Percentiles rank a stretch among this genome's conserved stretches.
These are phyloP conservation scores for Masticophis lateralis DNA, from an alignment of 2,797 vertebrate species.

Conservation along the genomic window DNA sequence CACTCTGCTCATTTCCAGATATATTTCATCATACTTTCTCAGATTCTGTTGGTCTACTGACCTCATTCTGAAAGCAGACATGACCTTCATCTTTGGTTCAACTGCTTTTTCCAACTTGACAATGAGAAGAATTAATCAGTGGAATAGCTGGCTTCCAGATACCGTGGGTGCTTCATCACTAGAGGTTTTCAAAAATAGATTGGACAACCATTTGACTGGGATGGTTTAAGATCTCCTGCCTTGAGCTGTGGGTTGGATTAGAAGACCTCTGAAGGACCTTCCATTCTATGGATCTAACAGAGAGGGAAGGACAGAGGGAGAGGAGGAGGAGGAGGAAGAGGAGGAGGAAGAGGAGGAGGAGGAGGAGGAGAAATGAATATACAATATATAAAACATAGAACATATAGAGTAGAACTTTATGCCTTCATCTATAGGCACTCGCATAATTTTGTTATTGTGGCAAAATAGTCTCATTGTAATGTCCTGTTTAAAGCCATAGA, in stretches of 20 bases:
- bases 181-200: background rate
- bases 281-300: too few relatives aligned
- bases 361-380: too few relatives aligned
- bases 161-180: background rate
- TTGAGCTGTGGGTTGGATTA: too few relatives aligned
- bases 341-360: too few relatives aligned
- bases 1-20: background rate
- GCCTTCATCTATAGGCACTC: constrained; percentile 35
- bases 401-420: constrained; percentile 9
- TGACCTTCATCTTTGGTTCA: background rate
- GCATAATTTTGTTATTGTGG: background rate
- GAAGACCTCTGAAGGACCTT: too few relatives aligned
- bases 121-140: background rate
- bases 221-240: too few relatives aligned
- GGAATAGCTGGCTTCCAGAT: background rate
- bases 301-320: too few relatives aligned
- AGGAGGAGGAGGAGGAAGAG: too few relatives aligned
- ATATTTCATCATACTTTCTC: background rate
- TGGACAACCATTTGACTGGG: too few relatives aligned
- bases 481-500: background rate
- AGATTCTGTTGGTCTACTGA: background rate
- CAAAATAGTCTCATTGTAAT: background rate
- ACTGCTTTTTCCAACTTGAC: background rate
- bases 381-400: background rate
- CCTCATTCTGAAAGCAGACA: background rate